Conservation (phyloP, 2,797 vertebrate genomes). For the Benthosema pterotum region DNA sequence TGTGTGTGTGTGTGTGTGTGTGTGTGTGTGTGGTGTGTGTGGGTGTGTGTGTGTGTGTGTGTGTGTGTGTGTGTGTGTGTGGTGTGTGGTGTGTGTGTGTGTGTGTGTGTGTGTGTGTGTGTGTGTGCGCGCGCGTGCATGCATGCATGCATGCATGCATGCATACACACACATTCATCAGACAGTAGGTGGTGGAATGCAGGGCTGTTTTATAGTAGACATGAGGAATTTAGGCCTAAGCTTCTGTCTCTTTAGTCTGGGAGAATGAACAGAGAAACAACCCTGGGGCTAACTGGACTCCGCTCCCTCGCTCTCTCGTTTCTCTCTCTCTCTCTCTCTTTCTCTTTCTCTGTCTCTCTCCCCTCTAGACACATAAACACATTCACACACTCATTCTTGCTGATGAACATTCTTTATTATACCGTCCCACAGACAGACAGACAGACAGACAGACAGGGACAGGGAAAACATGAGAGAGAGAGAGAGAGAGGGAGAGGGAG, state of each 20-base stretch:
- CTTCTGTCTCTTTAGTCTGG: conserved; percentile 37
- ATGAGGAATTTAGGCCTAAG: conserved; percentile 76
- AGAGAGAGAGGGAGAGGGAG: too few relatives aligned
- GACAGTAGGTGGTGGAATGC: conserved; percentile 72
- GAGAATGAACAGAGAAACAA: conserved; percentile 40
- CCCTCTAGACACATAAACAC: conserved; percentile 18
- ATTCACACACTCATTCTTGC: conserved; percentile 16
- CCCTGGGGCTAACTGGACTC: conserved; percentile 61
- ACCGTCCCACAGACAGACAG: too few relatives aligned
- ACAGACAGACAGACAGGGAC: too few relatives aligned
- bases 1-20: conserved; percentile 24
- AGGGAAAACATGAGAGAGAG: too few relatives aligned
- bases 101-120: conserved; percentile 4
- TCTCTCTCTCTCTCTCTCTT: conserved; percentile 45
- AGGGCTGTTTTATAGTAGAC: conserved; percentile 72
- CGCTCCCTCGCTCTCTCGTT: conserved; percentile 42
- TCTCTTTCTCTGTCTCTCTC: conserved; percentile 29
- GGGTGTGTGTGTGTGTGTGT: background rate
- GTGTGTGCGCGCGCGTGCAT: background rate
- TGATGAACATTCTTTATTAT: conserved; percentile 5
- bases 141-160: too few relatives aligned
- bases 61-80: conserved; percentile 1
- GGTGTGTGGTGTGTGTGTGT: conserved; percentile 19
- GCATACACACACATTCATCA: too few relatives aligned
- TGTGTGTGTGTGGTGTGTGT: conserved; percentile 38